Evolutionary conservation across 2,888 invertebrate genomes (phyloP).

Genomic region (Eupithecia subfuscata): DNA sequence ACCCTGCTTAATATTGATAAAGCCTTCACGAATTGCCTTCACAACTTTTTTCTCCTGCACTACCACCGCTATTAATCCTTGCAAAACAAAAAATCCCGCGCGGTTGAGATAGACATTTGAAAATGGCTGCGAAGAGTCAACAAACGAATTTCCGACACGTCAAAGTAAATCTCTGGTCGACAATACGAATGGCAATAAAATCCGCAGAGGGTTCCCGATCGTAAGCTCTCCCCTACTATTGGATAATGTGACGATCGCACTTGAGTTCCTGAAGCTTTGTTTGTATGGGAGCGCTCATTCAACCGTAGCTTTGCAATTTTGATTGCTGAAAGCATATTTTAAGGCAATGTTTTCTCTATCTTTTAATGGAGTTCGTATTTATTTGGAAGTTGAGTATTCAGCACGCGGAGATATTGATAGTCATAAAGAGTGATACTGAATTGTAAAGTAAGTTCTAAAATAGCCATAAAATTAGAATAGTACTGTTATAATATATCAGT

Average conservation of each 20-base stretch:
- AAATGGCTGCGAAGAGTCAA: conserved; percentile 70
- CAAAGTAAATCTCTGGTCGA: conserved; percentile 80
- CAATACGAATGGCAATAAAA: conserved; percentile 82
- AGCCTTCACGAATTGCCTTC: neutral
- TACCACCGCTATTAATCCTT: conserved; percentile 27
- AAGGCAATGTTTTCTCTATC: neutral
- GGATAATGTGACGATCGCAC: conserved; percentile 44
- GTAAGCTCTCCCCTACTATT: conserved; percentile 63
- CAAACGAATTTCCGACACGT: conserved; percentile 80
- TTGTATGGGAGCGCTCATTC: conserved; percentile 19
- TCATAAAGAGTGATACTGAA: neutral
- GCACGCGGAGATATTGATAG: neutral
- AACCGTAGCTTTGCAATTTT: conserved; percentile 11
- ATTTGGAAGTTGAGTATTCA: neutral
- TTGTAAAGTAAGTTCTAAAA: too few species aligned
- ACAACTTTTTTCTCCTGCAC: neutral
- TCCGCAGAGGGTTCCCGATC: conserved; percentile 71
- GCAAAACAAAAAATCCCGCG: conserved; percentile 45
- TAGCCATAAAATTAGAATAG: too few species aligned
- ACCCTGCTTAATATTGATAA: neutral
- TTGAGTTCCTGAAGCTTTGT: conserved; percentile 39
- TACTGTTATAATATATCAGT: too few species aligned
- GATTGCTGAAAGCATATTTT: neutral
- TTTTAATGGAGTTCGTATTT: neutral
- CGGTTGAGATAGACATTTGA: conserved; percentile 58